phyloP scores from a whole-genome alignment of 1,140 invertebrate genomes.

The Phymastichus coffea region DNA sequence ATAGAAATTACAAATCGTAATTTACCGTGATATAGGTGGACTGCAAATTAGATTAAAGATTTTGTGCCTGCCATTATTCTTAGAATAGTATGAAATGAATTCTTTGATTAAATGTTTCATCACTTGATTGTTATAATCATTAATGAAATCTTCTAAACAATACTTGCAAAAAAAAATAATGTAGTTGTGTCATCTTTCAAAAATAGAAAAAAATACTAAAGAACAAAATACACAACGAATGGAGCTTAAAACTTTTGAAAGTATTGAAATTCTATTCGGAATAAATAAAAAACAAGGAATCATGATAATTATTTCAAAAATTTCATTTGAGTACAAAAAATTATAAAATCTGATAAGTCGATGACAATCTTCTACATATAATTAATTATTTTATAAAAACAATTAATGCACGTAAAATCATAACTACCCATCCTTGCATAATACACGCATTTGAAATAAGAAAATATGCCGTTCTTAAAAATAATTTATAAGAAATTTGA shows the following conservation, averaged over 20 bases:
- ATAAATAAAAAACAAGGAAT: neutral
- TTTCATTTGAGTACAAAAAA: neutral
- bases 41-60: constrained; percentile 4
- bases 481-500: neutral
- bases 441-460: neutral
- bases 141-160: too few relatives aligned
- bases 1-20: neutral
- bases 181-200: neutral
- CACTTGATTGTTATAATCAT: too few relatives aligned
- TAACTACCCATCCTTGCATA: too few relatives aligned
- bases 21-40: neutral
- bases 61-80: constrained; percentile 1
- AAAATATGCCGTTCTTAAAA: neutral
- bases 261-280: constrained; percentile 7
- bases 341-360: neutral
- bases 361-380: constrained; percentile 22
- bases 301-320: constrained; percentile 2
- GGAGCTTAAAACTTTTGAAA: constrained; percentile 27
- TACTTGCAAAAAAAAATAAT: too few relatives aligned
- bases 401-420: too few relatives aligned
- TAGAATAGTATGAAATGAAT: too few relatives aligned
- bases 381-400: constrained; percentile 2
- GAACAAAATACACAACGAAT: neutral
- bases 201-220: neutral
- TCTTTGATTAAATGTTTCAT: too few relatives aligned